Percentiles rank a stretch among this genome's conserved stretches.
These are phyloP conservation scores for Koerneria pararmatus DNA, from an alignment of 2,888 invertebrate species.

Conservation along the genomic window DNA sequence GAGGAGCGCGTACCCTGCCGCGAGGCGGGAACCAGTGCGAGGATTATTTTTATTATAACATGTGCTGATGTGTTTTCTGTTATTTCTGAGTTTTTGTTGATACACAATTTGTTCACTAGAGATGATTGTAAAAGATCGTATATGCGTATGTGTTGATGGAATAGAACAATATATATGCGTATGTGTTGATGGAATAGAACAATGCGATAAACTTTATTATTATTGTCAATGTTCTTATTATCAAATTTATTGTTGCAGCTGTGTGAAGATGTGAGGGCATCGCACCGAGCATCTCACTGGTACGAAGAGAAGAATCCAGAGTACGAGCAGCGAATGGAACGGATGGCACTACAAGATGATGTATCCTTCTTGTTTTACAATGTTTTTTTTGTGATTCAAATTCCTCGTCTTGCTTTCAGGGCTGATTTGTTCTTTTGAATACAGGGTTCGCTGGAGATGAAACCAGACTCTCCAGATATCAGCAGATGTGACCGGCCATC, in stretches of 20 bases:
- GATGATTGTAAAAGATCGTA: not conserved
- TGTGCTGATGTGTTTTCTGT: too few species aligned
- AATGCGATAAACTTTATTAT: not conserved
- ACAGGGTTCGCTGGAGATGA: conserved; percentile 7
- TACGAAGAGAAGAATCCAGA: conserved; percentile 44
- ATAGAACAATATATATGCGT: not conserved
- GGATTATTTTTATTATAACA: too few species aligned
- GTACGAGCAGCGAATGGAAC: conserved; percentile 41
- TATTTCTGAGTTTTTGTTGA: too few species aligned
- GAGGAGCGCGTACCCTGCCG: too few species aligned
- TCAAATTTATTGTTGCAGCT: conserved; percentile 34
- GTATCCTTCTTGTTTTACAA: conserved; percentile 12
- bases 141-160: not conserved
- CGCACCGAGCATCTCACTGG: conserved; percentile 44
- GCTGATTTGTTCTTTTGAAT: not conserved
- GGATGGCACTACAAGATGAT: conserved; percentile 31
- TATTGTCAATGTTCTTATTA: not conserved
- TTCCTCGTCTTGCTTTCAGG: not conserved
- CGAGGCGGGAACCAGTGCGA: too few species aligned
- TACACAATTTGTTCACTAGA: not conserved
- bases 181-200: not conserved
- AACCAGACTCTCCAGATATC: conserved; percentile 30
- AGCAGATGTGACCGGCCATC: conserved; percentile 37
- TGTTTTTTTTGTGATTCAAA: not conserved
- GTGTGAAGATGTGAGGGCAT: conserved; percentile 37